A percentile compares a stretch with the other conserved stretches of the same genome.
Conservation (phyloP, 1,140 invertebrate genomes). For the Drosophila setifemur region DNA sequence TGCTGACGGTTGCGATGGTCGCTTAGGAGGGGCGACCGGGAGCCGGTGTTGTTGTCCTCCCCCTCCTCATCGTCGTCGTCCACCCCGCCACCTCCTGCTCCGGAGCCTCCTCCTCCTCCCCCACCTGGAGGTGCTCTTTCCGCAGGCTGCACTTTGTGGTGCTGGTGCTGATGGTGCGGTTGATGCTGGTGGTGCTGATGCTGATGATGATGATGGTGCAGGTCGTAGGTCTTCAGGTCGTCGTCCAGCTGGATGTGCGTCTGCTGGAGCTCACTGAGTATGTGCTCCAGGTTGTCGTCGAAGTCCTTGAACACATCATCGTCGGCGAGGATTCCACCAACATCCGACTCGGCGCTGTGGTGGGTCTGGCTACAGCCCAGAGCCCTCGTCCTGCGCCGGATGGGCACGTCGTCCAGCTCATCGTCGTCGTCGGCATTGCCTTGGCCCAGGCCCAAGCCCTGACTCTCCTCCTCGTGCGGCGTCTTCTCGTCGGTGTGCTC, state of each 20-base stretch:
- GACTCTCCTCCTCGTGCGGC: slow-evolving; percentile 54
- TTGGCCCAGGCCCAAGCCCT: slow-evolving; percentile 31
- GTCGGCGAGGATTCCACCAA: slow-evolving; percentile 63
- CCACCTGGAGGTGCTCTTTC: not conserved
- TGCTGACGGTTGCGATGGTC: slow-evolving; percentile 54
- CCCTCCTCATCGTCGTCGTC: slow-evolving; percentile 82
- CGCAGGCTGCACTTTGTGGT: not conserved
- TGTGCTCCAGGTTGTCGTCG: slow-evolving; percentile 76
- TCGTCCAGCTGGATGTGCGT: slow-evolving; percentile 65
- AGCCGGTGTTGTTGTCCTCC: slow-evolving; percentile 85
- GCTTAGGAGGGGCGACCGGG: slow-evolving; percentile 84
- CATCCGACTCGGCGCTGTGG: slow-evolving; percentile 72
- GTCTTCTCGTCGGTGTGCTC: slow-evolving; percentile 90
- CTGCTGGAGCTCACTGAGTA: slow-evolving; percentile 63
- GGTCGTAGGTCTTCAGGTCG: slow-evolving; percentile 46
- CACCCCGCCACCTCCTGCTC: not conserved
- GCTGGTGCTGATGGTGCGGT: not conserved
- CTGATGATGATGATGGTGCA: not conserved
- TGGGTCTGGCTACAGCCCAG: slow-evolving; percentile 71
- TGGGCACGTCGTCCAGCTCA: slow-evolving; percentile 64
- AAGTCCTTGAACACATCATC: slow-evolving; percentile 81
- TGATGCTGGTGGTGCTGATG: not conserved
- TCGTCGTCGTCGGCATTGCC: slow-evolving; percentile 67
- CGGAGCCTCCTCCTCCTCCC: not conserved
- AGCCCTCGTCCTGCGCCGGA: slow-evolving; percentile 50